A percentile compares a stretch with the other conserved stretches of the same genome.
Evolutionary conservation across 2,113 vertebrate species (phyloP).

Genomic region (Myanophis thanlyinensis): DNA sequence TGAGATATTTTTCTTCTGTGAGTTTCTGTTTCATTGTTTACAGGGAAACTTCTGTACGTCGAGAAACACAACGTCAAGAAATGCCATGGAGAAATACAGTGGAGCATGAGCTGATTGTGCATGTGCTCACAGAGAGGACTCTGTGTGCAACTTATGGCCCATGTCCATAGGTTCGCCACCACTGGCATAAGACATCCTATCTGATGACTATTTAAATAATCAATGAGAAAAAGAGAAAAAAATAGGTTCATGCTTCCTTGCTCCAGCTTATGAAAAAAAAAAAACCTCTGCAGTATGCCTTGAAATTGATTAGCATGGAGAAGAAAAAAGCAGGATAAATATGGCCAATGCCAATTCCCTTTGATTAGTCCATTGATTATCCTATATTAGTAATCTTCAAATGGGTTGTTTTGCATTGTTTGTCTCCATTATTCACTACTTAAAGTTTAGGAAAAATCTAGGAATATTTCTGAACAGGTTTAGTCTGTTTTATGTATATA

Average conservation of each 20-base stretch:
- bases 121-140: too few relatives aligned
- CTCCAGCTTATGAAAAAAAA: neutral
- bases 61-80: too few relatives aligned
- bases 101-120: too few relatives aligned
- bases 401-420: neutral
- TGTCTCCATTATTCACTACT: neutral
- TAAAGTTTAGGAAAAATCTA: neutral
- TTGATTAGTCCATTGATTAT: neutral
- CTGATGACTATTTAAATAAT: neutral
- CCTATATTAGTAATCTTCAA: neutral
- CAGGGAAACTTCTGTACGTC: too few relatives aligned
- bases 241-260: neutral
- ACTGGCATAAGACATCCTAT: too few relatives aligned
- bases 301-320: neutral
- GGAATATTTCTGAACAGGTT: neutral
- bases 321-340: neutral
- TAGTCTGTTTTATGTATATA: neutral
- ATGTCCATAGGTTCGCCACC: too few relatives aligned
- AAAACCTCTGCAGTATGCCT: neutral
- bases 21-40: too few relatives aligned
- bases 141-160: too few relatives aligned
- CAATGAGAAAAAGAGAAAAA: neutral
- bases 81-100: too few relatives aligned
- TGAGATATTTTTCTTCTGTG: too few relatives aligned
- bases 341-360: neutral